Conservation (phyloP, 2,113 vertebrate genomes). For the Todiramphus chloris region DNA sequence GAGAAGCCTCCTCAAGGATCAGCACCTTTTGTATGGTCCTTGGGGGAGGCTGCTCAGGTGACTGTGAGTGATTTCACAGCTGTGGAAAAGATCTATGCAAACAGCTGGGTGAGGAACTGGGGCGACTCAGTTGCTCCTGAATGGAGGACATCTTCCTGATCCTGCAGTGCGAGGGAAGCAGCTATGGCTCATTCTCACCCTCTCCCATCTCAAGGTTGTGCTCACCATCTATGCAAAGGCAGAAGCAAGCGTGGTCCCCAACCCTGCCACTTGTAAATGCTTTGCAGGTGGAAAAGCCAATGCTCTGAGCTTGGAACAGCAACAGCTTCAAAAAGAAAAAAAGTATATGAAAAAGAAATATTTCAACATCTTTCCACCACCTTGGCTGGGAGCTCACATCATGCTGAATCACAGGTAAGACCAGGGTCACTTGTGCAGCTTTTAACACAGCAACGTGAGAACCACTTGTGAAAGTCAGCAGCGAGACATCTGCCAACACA, state of each 20-base stretch:
- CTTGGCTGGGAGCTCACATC: neutral
- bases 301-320: fast-evolving
- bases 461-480: neutral
- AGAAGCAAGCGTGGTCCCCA: neutral
- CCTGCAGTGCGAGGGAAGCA: fast-evolving
- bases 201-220: neutral
- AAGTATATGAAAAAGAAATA: neutral
- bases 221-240: neutral
- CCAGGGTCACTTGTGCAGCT: neutral
- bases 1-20: neutral
- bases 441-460: neutral
- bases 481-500: neutral
- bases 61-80: neutral
- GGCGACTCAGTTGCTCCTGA: neutral
- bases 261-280: fast-evolving
- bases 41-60: neutral
- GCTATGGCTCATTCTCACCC: neutral
- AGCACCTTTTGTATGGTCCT: neutral
- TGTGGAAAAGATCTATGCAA: neutral
- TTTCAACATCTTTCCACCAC: neutral
- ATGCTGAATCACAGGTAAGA: neutral
- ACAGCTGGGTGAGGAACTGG: neutral
- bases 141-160: neutral
- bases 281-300: fast-evolving
- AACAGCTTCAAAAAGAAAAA: neutral